These are phyloP conservation scores for Psilopsiagon aurifrons DNA, from an alignment of 2,113 vertebrate genomes.

Conservation along the genomic window DNA sequence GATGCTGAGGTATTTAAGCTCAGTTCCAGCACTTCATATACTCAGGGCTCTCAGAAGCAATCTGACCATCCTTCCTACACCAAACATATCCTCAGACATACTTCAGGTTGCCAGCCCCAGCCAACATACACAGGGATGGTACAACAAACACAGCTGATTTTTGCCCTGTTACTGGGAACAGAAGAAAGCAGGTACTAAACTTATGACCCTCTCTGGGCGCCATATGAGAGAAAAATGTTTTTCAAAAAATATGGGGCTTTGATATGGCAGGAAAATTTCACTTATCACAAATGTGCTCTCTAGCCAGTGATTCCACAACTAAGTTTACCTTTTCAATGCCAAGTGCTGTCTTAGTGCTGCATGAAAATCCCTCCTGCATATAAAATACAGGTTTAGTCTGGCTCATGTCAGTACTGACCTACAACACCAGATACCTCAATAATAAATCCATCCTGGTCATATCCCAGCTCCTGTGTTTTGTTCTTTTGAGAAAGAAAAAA, in stretches of 20 bases:
- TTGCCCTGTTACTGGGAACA: background rate
- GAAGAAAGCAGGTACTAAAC: background rate
- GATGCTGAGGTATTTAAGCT: background rate
- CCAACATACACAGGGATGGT: background rate
- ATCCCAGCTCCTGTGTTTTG: background rate
- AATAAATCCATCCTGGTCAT: background rate
- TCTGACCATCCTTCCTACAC: background rate
- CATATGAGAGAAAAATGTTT: accelerated
- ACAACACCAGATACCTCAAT: background rate
- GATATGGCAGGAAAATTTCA: accelerated
- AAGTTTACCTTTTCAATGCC: background rate
- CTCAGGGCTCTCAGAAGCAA: background rate
- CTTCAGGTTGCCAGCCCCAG: background rate
- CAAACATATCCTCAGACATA: background rate
- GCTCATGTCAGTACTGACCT: background rate
- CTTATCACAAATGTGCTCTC: background rate
- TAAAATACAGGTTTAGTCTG: background rate
- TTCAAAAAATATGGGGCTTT: background rate
- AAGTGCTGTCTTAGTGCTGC: background rate
- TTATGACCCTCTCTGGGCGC: background rate
- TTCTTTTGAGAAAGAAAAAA: background rate
- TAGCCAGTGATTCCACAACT: background rate
- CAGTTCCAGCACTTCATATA: background rate
- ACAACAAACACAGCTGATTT: background rate
- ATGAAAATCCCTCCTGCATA: background rate